Percentiles rank a stretch among this genome's conserved stretches.
These are phyloP conservation scores for Trichopria drosophilae DNA, from an alignment of 2,888 invertebrate species.

Conservation along the genomic window DNA sequence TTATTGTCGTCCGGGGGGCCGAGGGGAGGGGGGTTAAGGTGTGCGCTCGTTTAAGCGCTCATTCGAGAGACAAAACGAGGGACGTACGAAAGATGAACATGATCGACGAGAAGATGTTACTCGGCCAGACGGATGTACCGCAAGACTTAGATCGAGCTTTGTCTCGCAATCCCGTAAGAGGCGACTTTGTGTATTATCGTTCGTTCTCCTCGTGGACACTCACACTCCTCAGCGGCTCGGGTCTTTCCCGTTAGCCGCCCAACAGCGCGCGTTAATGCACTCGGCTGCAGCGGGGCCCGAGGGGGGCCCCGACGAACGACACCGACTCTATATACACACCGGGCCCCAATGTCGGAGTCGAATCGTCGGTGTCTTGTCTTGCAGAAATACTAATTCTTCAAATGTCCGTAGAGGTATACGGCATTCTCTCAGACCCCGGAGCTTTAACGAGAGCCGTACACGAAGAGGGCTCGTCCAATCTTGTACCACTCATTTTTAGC, in stretches of 20 bases:
- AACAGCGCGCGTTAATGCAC: constrained; percentile 37
- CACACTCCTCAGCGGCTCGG: constrained; percentile 2
- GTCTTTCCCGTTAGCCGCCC: not conserved
- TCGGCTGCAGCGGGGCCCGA: too few relatives aligned
- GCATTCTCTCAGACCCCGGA: too few relatives aligned
- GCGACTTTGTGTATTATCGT: constrained; percentile 1
- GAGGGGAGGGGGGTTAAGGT: not conserved
- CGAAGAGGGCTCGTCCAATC: too few relatives aligned
- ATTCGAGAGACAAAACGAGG: constrained; percentile 7
- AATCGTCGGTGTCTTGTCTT: too few relatives aligned
- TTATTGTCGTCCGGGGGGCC: not conserved
- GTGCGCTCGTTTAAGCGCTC: not conserved
- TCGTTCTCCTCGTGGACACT: constrained; percentile 17
- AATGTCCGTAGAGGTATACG: too few relatives aligned
- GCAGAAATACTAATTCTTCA: too few relatives aligned
- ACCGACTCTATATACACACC: too few relatives aligned
- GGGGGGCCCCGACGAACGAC: too few relatives aligned
- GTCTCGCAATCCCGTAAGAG: constrained; percentile 22
- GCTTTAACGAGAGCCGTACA: too few relatives aligned
- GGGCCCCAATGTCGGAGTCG: too few relatives aligned
- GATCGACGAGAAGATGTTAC: constrained; percentile 16
- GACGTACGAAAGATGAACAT: too few relatives aligned
- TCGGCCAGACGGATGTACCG: constrained; percentile 9
- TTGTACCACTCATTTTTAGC: too few relatives aligned
- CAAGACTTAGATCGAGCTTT: constrained; percentile 14